Conservation (phyloP, 2,113 vertebrate species). For the Stegastes partitus region DNA sequence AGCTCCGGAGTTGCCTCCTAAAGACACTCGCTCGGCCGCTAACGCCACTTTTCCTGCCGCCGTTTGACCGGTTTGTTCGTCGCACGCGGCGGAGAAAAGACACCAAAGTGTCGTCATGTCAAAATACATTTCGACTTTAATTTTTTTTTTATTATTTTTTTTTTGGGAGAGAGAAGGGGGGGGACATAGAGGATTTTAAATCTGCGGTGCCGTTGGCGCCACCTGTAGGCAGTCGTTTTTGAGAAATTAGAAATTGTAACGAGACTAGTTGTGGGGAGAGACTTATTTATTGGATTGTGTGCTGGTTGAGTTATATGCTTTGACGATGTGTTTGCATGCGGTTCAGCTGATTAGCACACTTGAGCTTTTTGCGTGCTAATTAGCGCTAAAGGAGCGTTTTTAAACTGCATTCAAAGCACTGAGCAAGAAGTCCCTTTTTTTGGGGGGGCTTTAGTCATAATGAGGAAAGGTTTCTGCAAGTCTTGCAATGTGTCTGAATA, state of each 20-base stretch:
- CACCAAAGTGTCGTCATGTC: slow-evolving; percentile 28
- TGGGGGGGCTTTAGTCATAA: too few species aligned
- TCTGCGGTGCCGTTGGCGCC: slow-evolving; percentile 87
- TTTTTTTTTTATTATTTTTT: too few species aligned
- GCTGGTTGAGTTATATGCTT: neutral
- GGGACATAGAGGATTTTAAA: slow-evolving; percentile 58
- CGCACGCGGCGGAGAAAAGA: neutral
- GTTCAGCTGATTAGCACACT: neutral
- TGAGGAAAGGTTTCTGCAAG: neutral
- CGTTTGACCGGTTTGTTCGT: neutral
- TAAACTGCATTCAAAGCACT: too few species aligned
- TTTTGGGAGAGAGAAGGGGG: too few species aligned
- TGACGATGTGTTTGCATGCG: neutral
- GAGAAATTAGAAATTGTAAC: slow-evolving; percentile 82
- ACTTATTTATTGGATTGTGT: slow-evolving; percentile 24
- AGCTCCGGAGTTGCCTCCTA: slow-evolving; percentile 61
- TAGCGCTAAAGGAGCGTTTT: too few species aligned
- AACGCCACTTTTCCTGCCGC: neutral
- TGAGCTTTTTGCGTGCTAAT: too few species aligned
- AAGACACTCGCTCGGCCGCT: neutral
- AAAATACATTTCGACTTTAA: slow-evolving; percentile 55
- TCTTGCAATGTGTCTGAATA: neutral
- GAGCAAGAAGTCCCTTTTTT: too few species aligned
- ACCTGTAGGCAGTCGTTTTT: slow-evolving; percentile 89
- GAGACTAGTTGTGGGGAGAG: slow-evolving; percentile 44